Evolutionary conservation across 1,140 invertebrate genomes (phyloP).

Genomic region (Achatina immaculata): DNA sequence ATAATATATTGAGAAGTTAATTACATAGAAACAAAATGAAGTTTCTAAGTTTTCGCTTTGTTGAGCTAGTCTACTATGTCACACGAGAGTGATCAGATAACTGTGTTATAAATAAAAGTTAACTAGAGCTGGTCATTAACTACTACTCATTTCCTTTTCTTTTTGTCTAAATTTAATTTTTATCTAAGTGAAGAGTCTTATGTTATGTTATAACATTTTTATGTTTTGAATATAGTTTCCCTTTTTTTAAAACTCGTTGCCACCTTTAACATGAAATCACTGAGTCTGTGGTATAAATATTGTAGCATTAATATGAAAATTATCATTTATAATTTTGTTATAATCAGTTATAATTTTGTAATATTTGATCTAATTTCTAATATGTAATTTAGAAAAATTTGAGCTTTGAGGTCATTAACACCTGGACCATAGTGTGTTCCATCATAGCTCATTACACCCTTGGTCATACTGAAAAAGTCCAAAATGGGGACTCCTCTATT

Average conservation of each 20-base stretch:
- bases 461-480: constrained; percentile 41
- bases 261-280: not conserved
- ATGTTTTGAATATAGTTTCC: not conserved
- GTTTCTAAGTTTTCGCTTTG: no score
- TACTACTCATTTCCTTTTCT: no score
- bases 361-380: constrained; percentile 21
- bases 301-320: not conserved
- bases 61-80: no score
- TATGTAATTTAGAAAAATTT: constrained; percentile 42
- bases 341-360: not conserved
- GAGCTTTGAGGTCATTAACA: constrained; percentile 40
- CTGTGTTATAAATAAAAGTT: no score
- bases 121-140: no score
- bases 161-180: no score
- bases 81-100: no score
- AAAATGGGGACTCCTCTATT: constrained; percentile 33
- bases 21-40: no score
- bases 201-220: not conserved
- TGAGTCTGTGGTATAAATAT: not conserved
- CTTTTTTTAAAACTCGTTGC: not conserved
- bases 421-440: constrained; percentile 44
- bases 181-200: not conserved
- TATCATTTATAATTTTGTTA: not conserved
- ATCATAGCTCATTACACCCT: constrained; percentile 43
- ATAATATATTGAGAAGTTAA: no score